A percentile compares a stretch with the other conserved stretches of the same genome.
phyloP scores from a whole-genome alignment of 2,888 invertebrate genomes.

The Rotaria magnacalcarata region DNA sequence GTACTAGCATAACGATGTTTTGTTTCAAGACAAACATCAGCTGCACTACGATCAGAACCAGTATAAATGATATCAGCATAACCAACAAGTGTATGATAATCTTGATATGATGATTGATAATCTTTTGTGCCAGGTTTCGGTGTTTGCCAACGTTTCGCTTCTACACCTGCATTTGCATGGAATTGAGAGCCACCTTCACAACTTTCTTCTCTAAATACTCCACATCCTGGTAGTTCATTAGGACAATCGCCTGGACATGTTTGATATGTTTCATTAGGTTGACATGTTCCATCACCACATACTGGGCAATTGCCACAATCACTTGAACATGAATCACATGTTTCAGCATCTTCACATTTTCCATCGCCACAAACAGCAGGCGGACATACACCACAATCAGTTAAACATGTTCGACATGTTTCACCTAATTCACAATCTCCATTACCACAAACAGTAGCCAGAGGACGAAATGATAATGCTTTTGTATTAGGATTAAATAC shows the following conservation, averaged over 20 bases:
- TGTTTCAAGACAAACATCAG: conserved; percentile 44
- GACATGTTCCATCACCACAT: conserved; percentile 44
- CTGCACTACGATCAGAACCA: conserved; percentile 35
- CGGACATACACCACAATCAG: conserved; percentile 37
- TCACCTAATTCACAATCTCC: conserved; percentile 43
- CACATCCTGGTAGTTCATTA: conserved; percentile 45
- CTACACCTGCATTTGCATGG: conserved; percentile 39
- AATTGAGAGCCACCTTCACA: conserved; percentile 40
- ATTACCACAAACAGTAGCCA: conserved; percentile 43
- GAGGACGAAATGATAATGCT: conserved; percentile 26
- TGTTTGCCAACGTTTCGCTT: conserved; percentile 44
- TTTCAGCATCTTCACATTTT: conserved; percentile 41
- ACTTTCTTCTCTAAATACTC: conserved; percentile 44
- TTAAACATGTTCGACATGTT: conserved; percentile 42
- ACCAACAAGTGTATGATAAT: conserved; percentile 45
- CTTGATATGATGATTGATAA: conserved; percentile 43
- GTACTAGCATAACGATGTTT: conserved; percentile 33
- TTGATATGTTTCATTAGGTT: conserved; percentile 40
- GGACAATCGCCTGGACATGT: conserved; percentile 45
- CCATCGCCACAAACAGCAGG: conserved; percentile 40
- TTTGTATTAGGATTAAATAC: conserved; percentile 40
- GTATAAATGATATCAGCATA: conserved; percentile 46
- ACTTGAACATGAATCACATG: conserved; percentile 38
- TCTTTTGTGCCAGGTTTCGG: conserved; percentile 39
- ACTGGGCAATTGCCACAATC: conserved; percentile 46